Percentiles rank a stretch among this genome's conserved stretches.
Evolutionary conservation across 2,888 invertebrate species (phyloP).

Genomic region (Cheilosia vernalis): DNA sequence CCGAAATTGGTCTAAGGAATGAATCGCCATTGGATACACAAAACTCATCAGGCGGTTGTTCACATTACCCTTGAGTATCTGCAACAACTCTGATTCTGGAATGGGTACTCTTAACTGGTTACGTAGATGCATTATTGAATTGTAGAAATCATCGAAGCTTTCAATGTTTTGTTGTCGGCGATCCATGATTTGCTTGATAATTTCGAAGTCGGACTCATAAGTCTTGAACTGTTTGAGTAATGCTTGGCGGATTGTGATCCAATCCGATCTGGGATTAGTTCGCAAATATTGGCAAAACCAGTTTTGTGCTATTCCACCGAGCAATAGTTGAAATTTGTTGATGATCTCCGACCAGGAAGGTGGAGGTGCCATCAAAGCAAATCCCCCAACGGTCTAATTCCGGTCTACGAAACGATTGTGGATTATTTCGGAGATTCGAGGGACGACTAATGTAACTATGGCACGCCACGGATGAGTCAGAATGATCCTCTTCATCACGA

Average conservation of each 20-base stretch:
- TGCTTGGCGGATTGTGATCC: neutral
- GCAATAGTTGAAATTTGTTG: neutral
- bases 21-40: conserved; percentile 3
- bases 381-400: conserved; percentile 1
- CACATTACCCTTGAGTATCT: conserved; percentile 3
- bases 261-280: neutral
- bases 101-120: conserved; percentile 21
- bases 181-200: conserved; percentile 18
- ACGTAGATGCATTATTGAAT: neutral
- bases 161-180: conserved; percentile 1
- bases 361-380: neutral
- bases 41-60: neutral
- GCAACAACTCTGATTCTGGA: neutral
- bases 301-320: neutral
- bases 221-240: neutral
- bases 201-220: conserved; percentile 2
- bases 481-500: too few species aligned
- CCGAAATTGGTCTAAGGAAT: neutral
- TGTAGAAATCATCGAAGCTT: conserved; percentile 9
- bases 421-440: neutral
- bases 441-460: neutral
- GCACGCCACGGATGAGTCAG: neutral
- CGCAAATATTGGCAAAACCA: conserved; percentile 9
- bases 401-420: neutral
- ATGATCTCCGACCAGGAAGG: neutral